Base-by-base conservation (phyloP, 1,140 invertebrate genomes). In the Doryteuthis pealeii region DNA sequence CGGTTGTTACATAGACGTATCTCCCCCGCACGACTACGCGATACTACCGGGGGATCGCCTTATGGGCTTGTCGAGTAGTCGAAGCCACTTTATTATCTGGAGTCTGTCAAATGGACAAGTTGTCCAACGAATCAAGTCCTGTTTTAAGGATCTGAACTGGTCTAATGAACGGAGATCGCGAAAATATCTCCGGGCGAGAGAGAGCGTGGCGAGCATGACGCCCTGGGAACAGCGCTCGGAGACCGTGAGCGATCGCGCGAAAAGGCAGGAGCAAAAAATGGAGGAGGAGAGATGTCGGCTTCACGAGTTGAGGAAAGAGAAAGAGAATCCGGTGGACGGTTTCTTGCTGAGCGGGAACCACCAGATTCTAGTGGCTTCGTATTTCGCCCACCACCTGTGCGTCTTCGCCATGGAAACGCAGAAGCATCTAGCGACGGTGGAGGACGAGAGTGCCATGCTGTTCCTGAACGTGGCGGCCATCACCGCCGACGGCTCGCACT, bases 371-470 rank as follows among this genome's bases (percentile, higher is more conserved):
- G 83, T 87, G n/a, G 85, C 85, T 8, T 86, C 86, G 0, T 87
- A 83, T 78, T 87, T 84, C 73, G 85, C 85, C 28, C 86, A 87
- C 76, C 85, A 87, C 74, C 74, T 87, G 69, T 85, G 82, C 43
- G 84, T 87, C 18, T 87, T 87, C 73, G 84, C 86, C 69, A 79
- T 87, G 26, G 73, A 69, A 6, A 74, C 71, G 1, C 79, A 84
- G 35, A 71, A 73, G 12, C 86, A 87, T 72, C 72, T 79, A 0
- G 80, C 84, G 35, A 85, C 84, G 1, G 76, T 87, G 15, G 83
- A 86, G 67, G 84, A 81, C 70, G 78, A 83, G 8, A 79, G 76
- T 69, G 86, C 85, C 0, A 85, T 87, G 84, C 69, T 87, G 72
- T 80, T 84, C 67, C 77, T 87, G 31, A 80, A 86, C 74, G 83